Evolutionary conservation across 2,888 invertebrate species (phyloP), one percentile per base, ranked within the genome.

Genomic region (Drosophila fungiperda): DNA sequence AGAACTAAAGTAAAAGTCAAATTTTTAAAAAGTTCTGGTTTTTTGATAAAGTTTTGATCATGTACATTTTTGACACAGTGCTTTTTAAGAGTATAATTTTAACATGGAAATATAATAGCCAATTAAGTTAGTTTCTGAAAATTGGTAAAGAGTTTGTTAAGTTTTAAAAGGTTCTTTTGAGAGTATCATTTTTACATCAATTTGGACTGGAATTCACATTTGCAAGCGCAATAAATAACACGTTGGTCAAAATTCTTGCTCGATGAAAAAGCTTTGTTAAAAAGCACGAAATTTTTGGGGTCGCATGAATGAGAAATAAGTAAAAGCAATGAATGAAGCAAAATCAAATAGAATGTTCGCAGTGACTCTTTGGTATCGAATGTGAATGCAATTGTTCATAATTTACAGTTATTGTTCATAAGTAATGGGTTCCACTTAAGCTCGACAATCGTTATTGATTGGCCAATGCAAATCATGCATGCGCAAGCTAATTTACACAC

Each of bases 381-480:
- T 55, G 11, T 3, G 0, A 71, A 54, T 68, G 38, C 33, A n/a
- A 4, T 29, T 26, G 2, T 61, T 42, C 58, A 75, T 53, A 38
- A 67, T 36, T 52, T 67, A 57, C 38, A 40, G 63, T 63, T 52
- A 64, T 55, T 12, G 57, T 40, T 36, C 15, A n/a, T 54, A n/a
- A 54, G 36, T 54, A 17, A 23, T 45, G 7, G 17, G 32, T 33
- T 20, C 36, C 33, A 23, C 26, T 52, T 59, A 73, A n/a, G 40
- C 61, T 54, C 70, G 61, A 59, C 53, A 71, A 75, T 65, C 50
- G 54, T 33, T 76, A 76, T 74, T 65, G 83, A 73, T 74, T 78
- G 71, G 49, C n/a, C 32, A 54, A 54, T 66, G 73, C 66, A 80
- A 78, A 83, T 80, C 74, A 45, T 78, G 72, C 76, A 82, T 80